A percentile compares a stretch with the other conserved stretches of the same genome.
These are phyloP conservation scores for Agrochola lota DNA, from an alignment of 2,888 invertebrate genomes.

Conservation along the genomic window DNA sequence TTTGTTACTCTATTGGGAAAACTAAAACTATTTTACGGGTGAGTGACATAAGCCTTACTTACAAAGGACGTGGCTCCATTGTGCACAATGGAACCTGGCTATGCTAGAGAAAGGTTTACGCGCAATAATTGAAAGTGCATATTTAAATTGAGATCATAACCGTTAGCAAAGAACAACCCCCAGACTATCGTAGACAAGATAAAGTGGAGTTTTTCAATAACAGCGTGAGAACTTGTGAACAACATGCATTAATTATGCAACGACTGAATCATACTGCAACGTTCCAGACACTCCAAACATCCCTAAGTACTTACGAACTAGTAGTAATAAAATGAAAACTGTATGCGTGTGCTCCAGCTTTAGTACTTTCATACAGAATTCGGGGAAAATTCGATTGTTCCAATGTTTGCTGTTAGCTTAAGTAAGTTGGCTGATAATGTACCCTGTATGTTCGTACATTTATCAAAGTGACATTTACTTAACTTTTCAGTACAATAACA, in stretches of 20 bases:
- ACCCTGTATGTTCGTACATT: constrained; percentile 31
- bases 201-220: constrained; percentile 64
- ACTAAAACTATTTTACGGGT: constrained; percentile 9
- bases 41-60: background rate
- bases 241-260: constrained; percentile 67
- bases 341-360: constrained; percentile 40
- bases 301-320: constrained; percentile 60
- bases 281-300: constrained; percentile 60
- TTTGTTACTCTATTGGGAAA: constrained; percentile 1
- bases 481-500: constrained; percentile 38
- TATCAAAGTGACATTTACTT: constrained; percentile 34
- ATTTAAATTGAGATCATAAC: constrained; percentile 29
- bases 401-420: constrained; percentile 30
- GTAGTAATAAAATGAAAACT: constrained; percentile 59
- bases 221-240: constrained; percentile 64
- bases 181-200: constrained; percentile 36
- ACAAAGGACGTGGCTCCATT: background rate
- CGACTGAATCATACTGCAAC: constrained; percentile 42
- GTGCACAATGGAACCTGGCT: too few species aligned
- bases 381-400: constrained; percentile 41
- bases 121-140: constrained; percentile 34
- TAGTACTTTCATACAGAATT: constrained; percentile 44
- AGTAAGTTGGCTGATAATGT: constrained; percentile 40
- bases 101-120: background rate
- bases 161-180: constrained; percentile 7